Conservation (phyloP, 2,797 vertebrate genomes). For the Falco novaeseelandiae region DNA sequence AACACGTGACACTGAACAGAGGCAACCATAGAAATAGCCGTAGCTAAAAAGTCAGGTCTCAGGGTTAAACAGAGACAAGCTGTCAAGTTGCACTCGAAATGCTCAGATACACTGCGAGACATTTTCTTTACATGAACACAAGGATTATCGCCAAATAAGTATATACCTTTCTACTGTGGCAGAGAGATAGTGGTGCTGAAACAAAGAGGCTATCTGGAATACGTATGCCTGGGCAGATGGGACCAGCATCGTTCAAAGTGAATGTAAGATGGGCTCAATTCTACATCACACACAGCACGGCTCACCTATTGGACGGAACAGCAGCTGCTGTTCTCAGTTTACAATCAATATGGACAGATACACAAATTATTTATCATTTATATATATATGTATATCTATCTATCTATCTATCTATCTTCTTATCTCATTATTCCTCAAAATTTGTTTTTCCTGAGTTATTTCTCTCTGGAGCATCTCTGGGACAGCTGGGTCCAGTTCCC, state of each 20-base stretch:
- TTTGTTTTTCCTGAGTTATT: neutral
- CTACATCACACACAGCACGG: fast-evolving
- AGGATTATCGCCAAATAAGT: neutral
- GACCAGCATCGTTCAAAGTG: neutral
- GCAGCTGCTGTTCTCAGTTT: fast-evolving
- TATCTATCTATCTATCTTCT: neutral
- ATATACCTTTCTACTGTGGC: neutral
- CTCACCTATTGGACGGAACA: no score
- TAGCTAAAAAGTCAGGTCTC: neutral
- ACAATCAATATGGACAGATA: neutral
- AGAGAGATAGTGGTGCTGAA: neutral
- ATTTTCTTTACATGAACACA: neutral
- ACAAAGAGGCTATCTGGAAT: neutral
- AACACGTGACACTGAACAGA: neutral
- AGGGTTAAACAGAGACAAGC: neutral
- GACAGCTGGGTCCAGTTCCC: neutral
- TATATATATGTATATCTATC: neutral
- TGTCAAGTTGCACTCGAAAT: neutral
- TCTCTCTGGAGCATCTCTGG: neutral
- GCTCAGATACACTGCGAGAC: neutral
- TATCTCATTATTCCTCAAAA: neutral
- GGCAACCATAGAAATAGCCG: neutral
- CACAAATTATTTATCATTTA: neutral
- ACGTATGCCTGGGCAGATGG: neutral
- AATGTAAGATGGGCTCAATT: neutral